These are phyloP conservation scores for Hassar affinis DNA, from an alignment of 2,113 vertebrate species.

Conservation along the genomic window DNA sequence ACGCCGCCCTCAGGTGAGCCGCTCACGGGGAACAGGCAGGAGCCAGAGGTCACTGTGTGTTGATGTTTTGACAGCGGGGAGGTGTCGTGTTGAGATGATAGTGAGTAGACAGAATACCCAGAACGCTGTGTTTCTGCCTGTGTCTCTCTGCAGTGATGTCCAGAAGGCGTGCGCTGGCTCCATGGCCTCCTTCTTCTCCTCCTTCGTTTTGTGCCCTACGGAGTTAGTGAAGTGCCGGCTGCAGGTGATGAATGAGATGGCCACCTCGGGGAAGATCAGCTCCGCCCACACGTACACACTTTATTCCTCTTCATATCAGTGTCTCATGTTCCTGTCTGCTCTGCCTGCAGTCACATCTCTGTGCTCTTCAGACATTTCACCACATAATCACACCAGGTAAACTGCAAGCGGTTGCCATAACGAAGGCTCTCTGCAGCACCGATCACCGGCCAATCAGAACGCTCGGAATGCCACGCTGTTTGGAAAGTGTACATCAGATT, in stretches of 20 bases:
- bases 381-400: too few relatives aligned
- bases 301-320: not conserved
- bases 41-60: not conserved
- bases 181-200: conserved; percentile 88
- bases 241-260: conserved; percentile 94
- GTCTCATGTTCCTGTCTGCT: not conserved
- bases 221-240: conserved; percentile 96
- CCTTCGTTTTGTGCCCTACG: conserved; percentile 89
- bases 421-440: not conserved
- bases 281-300: conserved; percentile 82
- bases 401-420: too few relatives aligned
- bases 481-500: not conserved
- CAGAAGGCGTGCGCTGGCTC: conserved; percentile 92
- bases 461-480: not conserved
- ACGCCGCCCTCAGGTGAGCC: conserved; percentile 82
- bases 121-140: not conserved
- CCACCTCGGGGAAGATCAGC: conserved; percentile 81
- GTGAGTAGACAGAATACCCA: not conserved
- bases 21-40: not conserved
- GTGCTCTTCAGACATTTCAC: too few relatives aligned
- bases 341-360: not conserved
- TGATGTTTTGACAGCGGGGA: not conserved
- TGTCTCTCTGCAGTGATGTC: conserved; percentile 75
- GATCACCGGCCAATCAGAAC: not conserved
- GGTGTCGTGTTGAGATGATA: not conserved